A percentile compares a stretch with the other conserved stretches of the same genome.
Conservation (phyloP, 1,140 invertebrate species). For the Diuraphis noxia region DNA sequence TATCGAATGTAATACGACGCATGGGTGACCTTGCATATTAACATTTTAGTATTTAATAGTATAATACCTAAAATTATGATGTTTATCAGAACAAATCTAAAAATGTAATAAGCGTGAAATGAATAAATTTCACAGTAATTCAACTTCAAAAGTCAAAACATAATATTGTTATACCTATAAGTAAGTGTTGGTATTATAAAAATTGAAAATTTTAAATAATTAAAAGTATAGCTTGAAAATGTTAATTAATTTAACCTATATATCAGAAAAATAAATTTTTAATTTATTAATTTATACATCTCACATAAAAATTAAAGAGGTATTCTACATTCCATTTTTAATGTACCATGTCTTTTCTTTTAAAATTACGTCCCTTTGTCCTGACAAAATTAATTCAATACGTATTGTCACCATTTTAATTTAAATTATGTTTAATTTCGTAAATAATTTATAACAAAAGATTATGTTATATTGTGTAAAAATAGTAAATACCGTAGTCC, state of each 20-base stretch:
- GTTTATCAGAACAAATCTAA: background rate
- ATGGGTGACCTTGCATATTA: background rate
- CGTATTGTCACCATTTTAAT: background rate
- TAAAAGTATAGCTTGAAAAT: background rate
- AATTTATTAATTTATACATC: too few relatives aligned
- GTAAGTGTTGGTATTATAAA: background rate
- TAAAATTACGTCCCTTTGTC: background rate
- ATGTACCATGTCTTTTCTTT: background rate
- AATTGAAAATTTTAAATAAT: background rate
- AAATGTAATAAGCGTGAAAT: background rate
- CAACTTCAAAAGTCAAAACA: background rate
- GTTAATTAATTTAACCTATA: background rate
- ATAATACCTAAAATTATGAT: background rate
- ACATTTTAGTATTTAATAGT: constrained; percentile 1
- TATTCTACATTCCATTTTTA: background rate
- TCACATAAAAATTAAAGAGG: background rate
- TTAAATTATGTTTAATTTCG: background rate
- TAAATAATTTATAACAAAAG: background rate
- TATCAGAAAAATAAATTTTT: background rate
- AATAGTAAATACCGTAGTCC: background rate
- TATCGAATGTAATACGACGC: background rate
- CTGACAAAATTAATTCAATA: background rate
- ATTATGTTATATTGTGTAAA: background rate
- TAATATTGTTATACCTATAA: background rate
- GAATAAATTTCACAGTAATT: background rate